Evolutionary conservation across 2,888 invertebrate genomes (phyloP), one percentile per base, ranked within the genome.

Genomic region (Drosophila macrospina): DNA sequence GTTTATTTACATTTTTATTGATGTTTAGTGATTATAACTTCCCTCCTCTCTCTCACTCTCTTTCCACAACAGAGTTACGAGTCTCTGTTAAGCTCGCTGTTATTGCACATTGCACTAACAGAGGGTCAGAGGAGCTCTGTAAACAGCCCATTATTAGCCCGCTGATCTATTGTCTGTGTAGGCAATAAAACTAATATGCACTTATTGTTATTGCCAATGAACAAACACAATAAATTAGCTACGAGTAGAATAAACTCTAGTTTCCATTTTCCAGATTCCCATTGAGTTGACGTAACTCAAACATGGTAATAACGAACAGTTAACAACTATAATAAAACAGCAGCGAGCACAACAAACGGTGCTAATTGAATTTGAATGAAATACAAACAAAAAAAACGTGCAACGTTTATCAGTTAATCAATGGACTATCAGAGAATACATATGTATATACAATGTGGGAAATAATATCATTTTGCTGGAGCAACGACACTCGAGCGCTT

Each of bases 301-400:
- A 37, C 20, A 44, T 41, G 65, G 65, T 52, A 28, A 55, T 16
- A 28, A 55, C 13, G 55, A 60, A 24, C 52, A 56, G 20, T 26
- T 34, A 52, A 42, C 24, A 59, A 32, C 20, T 16, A 47, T 34
- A 51, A 51, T 34, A 44, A 48, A 44, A 48, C 63, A 64, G 48
- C 20, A 30, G 6, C 11, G 32, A 39, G 28, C 48, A 28, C 28
- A 47, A 24, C 28, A 60, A 36, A 51, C 20, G 37, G 26, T 20
- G 30, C 36, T 70, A 78, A 82, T 80, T 82, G 71, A 59, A 54
- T 36, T 61, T 56, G 72, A 61, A 69, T 64, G 69, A 50, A n/a
- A n/a, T n/a, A n/a, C n/a, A n/a, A n/a, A n/a, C n/a, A n/a, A n/a
- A n/a, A n/a, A 55, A 75, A 71, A 69, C 80, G 70, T 88, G 79